These are phyloP conservation scores for Muraenolepis orangiensis DNA, from an alignment of 2,797 vertebrate genomes.

Conservation along the genomic window DNA sequence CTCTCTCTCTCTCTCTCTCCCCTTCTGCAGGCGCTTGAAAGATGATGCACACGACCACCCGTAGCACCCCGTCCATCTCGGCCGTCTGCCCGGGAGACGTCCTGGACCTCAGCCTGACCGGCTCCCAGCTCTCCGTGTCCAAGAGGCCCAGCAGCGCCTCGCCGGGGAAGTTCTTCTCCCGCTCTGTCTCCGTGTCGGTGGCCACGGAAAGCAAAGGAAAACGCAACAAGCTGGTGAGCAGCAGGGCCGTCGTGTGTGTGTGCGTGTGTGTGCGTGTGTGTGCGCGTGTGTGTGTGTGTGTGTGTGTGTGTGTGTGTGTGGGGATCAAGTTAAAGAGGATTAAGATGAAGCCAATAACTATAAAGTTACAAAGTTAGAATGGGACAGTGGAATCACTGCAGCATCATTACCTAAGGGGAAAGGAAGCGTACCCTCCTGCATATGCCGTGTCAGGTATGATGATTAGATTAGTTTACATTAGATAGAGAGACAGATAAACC, in stretches of 20 bases:
- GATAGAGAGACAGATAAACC: neutral
- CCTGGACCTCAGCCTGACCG: slow-evolving; percentile 79
- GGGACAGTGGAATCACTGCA: neutral
- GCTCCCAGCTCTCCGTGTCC: slow-evolving; percentile 74
- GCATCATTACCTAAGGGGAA: neutral
- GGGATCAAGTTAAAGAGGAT: neutral
- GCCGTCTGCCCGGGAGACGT: slow-evolving; percentile 42
- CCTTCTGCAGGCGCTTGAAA: slow-evolving; percentile 37
- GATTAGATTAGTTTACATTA: neutral
- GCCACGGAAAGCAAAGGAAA: slow-evolving; percentile 74
- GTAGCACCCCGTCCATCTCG: slow-evolving; percentile 67
- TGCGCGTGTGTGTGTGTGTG: neutral
- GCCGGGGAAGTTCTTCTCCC: slow-evolving; percentile 70
- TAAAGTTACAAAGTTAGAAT: neutral
- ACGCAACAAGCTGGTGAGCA: slow-evolving; percentile 80
- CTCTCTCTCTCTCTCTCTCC: neutral
- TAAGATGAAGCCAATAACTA: neutral
- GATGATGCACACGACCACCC: slow-evolving; percentile 88
- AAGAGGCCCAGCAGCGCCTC: slow-evolving; percentile 82
- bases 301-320: neutral
- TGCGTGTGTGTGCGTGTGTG: neutral
- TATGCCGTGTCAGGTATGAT: neutral
- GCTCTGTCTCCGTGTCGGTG: slow-evolving; percentile 79
- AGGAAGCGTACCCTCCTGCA: neutral
- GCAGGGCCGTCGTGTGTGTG: neutral